Evolutionary conservation across 2,888 invertebrate genomes (phyloP).

Genomic region (Phoenoteleia sp.): DNA sequence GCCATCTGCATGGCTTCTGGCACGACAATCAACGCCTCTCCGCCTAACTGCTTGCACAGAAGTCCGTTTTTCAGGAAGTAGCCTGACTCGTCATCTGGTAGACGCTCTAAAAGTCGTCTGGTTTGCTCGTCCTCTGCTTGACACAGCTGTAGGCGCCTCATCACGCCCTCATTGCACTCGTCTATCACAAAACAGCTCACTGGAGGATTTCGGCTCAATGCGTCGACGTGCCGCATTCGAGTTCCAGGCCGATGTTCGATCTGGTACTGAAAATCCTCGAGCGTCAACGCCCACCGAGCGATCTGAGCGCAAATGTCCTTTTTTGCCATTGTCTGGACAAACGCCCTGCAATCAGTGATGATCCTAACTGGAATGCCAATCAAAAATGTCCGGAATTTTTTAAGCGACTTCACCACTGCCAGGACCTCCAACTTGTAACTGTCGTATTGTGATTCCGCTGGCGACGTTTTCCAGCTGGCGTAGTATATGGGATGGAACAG

Average conservation of each 20-base stretch:
- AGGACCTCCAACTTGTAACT: constrained; percentile 31
- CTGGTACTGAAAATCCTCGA: neutral
- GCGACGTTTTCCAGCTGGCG: constrained; percentile 27
- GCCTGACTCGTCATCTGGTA: too few species aligned
- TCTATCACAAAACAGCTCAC: neutral
- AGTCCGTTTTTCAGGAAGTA: too few species aligned
- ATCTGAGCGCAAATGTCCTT: neutral
- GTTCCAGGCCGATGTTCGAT: neutral
- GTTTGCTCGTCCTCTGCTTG: too few species aligned
- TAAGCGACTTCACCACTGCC: neutral
- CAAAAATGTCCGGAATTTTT: neutral
- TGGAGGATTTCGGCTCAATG: neutral
- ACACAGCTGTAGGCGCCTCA: neutral
- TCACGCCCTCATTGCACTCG: neutral
- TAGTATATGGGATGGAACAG: constrained; percentile 27
- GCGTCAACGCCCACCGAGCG: neutral
- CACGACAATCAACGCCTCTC: too few species aligned
- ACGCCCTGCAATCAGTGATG: neutral
- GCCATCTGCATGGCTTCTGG: neutral
- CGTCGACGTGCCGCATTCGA: neutral
- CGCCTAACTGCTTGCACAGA: too few species aligned
- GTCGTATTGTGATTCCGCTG: constrained; percentile 24
- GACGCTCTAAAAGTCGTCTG: too few species aligned
- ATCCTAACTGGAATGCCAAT: neutral
- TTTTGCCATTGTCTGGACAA: neutral